A percentile compares a stretch with the other conserved stretches of the same genome.
Conservation (phyloP, 2,797 vertebrate species). For the Fistularia commersonii region DNA sequence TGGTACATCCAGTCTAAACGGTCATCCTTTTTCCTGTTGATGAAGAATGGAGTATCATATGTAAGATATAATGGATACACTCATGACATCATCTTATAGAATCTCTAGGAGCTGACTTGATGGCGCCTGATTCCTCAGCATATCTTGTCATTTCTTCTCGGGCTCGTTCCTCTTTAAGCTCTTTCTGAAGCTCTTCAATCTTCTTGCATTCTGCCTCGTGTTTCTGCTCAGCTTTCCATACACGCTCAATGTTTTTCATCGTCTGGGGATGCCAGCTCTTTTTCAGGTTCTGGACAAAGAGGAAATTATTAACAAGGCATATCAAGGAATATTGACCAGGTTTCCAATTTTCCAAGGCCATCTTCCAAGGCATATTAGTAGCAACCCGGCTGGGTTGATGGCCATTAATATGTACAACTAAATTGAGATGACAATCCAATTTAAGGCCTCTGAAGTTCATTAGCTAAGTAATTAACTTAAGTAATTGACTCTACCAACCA, state of each 20-base stretch:
- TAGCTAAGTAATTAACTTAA: too few species aligned
- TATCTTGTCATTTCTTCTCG: conserved; percentile 92
- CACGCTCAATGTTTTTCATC: conserved; percentile 95
- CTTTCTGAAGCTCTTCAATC: conserved; percentile 95
- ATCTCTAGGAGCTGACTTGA: conserved; percentile 73
- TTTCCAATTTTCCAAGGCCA: too few species aligned
- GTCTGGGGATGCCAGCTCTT: conserved; percentile 99
- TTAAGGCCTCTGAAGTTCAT: too few species aligned
- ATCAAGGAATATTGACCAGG: too few species aligned
- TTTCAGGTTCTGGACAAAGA: conserved; percentile 84
- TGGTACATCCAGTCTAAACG: conserved; percentile 99
- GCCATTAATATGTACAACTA: too few species aligned
- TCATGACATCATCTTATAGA: neutral
- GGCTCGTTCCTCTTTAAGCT: conserved; percentile 88
- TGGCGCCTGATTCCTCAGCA: conserved; percentile 84
- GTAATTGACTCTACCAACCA: too few species aligned
- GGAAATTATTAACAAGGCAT: neutral
- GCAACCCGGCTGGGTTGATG: too few species aligned
- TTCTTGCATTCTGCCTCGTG: conserved; percentile 91
- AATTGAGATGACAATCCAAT: too few species aligned
- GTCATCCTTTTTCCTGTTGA: conserved; percentile 87
- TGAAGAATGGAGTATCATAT: neutral
- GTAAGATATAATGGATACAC: neutral
- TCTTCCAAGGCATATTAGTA: too few species aligned
- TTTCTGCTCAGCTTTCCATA: conserved; percentile 98